Base-by-base conservation (phyloP, 2,797 vertebrate genomes). In the Parauchenoglanis punctatus region DNA sequence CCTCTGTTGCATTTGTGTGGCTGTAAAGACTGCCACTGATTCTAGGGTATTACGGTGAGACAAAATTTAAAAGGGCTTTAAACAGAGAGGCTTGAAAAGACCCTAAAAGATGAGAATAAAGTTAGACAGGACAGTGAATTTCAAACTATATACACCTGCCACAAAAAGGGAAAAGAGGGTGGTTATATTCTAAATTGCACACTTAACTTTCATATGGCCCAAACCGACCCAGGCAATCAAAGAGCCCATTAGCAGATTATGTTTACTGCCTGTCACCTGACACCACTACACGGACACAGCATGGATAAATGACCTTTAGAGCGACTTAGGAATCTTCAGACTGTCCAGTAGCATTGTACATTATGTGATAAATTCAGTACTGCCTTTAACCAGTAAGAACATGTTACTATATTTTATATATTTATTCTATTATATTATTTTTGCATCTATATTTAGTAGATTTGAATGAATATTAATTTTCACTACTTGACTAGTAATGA, bases 141-240 rank as follows among this genome's bases (percentile, higher is more conserved):
- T 77, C 28, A 54, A 18, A 23, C 28, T 35, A 58, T 35, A 58
- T 20, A 56, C 52, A 78, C 54, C 28, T 68, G 44, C 49, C 77
- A 83, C 82, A 84, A 89, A 83, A 77, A 7, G 20, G 2, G 40
- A 28, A 81, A 68, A 25, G 18, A 49, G 20, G 10, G 0, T 49
- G 15, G 46, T 54, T 54, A 76, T 88, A 85, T 89, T 87, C 88
- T 59, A 81, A 88, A 90, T 84, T 81, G 86, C 73, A 28, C 83
- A 90, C 85, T 84, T 83, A 83, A 83, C 65, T 76, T 87, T 85
- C 68, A 83, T 87, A 49, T 44, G 84, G 44, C 49, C 70, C 18
- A 3, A 73, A 54, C 25, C 85, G 54, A 87, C 76, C 85, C 44
- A 31, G 52, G 63, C 31, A 70, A 81, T 75, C 12, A 75, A 75